Evolutionary conservation across 2,113 vertebrate species (phyloP).

Genomic region (Cnemophilus loriae): DNA sequence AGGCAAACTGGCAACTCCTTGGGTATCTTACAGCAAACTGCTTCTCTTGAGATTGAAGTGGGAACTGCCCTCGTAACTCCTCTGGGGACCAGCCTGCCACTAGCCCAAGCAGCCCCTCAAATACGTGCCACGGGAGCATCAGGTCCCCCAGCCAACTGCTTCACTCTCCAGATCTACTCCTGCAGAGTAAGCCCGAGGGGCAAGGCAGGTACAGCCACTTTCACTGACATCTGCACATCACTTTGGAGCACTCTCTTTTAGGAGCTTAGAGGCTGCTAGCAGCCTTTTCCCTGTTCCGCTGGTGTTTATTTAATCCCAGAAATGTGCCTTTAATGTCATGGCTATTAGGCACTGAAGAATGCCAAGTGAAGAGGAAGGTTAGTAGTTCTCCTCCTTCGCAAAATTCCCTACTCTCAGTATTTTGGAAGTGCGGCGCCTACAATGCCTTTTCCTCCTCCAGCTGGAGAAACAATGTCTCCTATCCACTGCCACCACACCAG

Average conservation of each 20-base stretch:
- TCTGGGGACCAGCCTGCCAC: neutral
- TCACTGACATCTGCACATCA: neutral
- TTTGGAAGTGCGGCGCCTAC: neutral
- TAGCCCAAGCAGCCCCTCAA: neutral
- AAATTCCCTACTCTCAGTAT: neutral
- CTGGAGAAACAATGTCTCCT: neutral
- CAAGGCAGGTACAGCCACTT: neutral
- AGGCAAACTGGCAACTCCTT: neutral
- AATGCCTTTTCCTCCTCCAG: neutral
- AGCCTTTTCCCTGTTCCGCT: neutral
- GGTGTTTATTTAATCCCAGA: neutral
- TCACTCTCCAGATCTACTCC: neutral
- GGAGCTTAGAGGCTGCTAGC: neutral
- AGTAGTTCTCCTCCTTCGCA: neutral
- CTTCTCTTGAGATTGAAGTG: neutral
- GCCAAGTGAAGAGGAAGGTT: neutral
- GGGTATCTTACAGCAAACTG: neutral
- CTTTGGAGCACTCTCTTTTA: neutral
- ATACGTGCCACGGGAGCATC: neutral
- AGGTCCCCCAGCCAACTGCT: neutral
- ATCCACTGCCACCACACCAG: neutral
- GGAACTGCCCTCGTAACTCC: neutral
- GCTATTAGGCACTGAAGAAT: neutral
- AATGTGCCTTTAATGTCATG: rapidly evolving
- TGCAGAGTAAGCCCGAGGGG: neutral